Evolutionary conservation across 1,140 invertebrate genomes (phyloP), one percentile per base, ranked within the genome.

Genomic region (Bombus sylvicola): DNA sequence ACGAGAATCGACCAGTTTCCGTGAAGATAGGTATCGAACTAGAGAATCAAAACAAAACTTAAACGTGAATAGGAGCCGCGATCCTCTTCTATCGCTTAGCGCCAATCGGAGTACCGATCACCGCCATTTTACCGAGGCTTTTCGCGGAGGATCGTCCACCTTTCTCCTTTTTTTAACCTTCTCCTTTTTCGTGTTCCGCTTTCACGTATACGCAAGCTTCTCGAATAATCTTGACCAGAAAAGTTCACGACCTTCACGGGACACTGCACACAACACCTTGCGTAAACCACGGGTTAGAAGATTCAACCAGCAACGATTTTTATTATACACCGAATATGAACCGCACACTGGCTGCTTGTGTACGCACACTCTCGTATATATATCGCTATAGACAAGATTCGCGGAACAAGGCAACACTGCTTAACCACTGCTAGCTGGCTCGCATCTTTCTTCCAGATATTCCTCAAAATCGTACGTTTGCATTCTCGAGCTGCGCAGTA

Each of bases 101-200:
- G 87, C 90, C 92, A 91, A 87, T 89, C 87, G 88, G 87, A 91
- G 91, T 91, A 91, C 91, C 90, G 92, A 94, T 92, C 92, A 93
- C 90, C 94, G 94, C 94, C 94, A 94, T 95, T 94, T 95, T 94
- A 94, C 89, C 87, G 85, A 79, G 86, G 79, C 90, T 80, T 86
- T 77, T 68, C 82, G 75, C 83, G 59, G 77, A 87, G 82, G 74
- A 87, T 87, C 84, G 81, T 79, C 81, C 77, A 87, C 74, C 77
- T 80, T 76, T 89, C 78, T 72, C 59, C 59, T 62, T 62, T 62
- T 79, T 81, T 81, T 83, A 83, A 78, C 37, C 57, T 66, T 64
- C n/a, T 71, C 28, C 59, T 62, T 78, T 79, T 80, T 77, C 62
- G 62, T 59, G 73, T 83, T 34, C 25, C 64, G 86, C 47, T 81